phyloP scores from a whole-genome alignment of 2,797 vertebrate species.

The Mastacembelus armatus region DNA sequence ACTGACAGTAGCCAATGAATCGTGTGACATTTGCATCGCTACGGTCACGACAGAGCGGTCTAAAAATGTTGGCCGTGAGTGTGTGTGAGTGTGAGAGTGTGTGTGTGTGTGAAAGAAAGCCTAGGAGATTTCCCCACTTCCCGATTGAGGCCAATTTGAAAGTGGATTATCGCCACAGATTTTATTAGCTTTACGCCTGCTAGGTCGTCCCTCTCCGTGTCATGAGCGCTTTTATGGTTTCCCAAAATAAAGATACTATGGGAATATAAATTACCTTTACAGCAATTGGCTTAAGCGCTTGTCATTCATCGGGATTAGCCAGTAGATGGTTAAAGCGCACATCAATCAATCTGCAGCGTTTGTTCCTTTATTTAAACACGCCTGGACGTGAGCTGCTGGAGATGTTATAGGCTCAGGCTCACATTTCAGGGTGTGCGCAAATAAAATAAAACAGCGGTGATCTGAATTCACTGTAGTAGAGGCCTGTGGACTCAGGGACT shows the following conservation, averaged over 20 bases:
- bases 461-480: constrained; percentile 32
- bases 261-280: constrained; percentile 72
- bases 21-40: constrained; percentile 77
- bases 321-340: constrained; percentile 78
- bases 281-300: constrained; percentile 79
- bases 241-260: constrained; percentile 79
- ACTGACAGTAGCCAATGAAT: constrained; percentile 54
- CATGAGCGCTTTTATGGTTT: constrained; percentile 63
- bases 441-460: constrained; percentile 19
- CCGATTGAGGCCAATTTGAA: constrained; percentile 58
- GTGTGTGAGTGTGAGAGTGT: constrained; percentile 20
- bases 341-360: constrained; percentile 74
- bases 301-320: constrained; percentile 79
- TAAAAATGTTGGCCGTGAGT: constrained; percentile 53
- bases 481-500: too few species aligned
- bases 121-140: constrained; percentile 35
- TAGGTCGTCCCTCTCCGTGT: constrained; percentile 66
- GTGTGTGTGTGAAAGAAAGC: constrained; percentile 8
- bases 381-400: constrained; percentile 61
- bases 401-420: constrained; percentile 59
- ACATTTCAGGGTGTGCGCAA: constrained; percentile 44
- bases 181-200: constrained; percentile 68
- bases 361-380: constrained; percentile 59
- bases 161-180: constrained; percentile 56
- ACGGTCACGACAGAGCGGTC: constrained; percentile 74